phyloP scores from a whole-genome alignment of 2,113 vertebrate species.

The Crypturellus undulatus region DNA sequence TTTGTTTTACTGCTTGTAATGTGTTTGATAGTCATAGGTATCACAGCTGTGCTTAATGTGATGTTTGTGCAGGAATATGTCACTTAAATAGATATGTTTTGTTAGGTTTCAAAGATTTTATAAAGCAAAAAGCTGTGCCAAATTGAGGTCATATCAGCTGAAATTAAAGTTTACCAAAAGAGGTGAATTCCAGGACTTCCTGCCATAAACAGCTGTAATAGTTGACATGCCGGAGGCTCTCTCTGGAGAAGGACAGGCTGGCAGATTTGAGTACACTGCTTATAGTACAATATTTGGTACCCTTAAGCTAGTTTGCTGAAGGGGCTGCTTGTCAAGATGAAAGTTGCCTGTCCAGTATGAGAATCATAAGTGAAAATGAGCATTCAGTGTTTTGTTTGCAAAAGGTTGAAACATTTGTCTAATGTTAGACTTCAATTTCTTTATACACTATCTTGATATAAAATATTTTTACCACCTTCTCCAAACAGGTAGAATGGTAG shows the following conservation, averaged over 20 bases:
- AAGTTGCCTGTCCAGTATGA: not conserved
- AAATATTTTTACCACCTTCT: not conserved
- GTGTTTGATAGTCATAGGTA: conserved; percentile 39
- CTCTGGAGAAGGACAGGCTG: not conserved
- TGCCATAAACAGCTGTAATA: not conserved
- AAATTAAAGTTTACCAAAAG: conserved; percentile 27
- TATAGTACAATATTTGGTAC: not conserved
- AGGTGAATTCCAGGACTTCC: conserved; percentile 27
- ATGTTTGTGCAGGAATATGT: conserved; percentile 31
- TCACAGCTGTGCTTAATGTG: conserved; percentile 53
- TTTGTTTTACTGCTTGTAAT: not conserved
- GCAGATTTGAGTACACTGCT: not conserved
- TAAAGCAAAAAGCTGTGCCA: conserved; percentile 43
- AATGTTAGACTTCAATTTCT: not conserved
- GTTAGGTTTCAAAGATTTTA: conserved; percentile 32
- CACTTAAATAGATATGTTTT: conserved; percentile 19
- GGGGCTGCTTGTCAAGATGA: not conserved
- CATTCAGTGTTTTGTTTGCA: not conserved
- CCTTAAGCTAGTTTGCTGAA: not conserved
- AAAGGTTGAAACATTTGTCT: not conserved
- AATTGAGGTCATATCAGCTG: conserved; percentile 42
- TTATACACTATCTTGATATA: not conserved
- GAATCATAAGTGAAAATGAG: not conserved
- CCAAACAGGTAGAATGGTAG: not conserved
- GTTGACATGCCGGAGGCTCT: conserved; percentile 10